Conservation (phyloP, 2,888 invertebrate species). For the Creontiades dilutus region DNA sequence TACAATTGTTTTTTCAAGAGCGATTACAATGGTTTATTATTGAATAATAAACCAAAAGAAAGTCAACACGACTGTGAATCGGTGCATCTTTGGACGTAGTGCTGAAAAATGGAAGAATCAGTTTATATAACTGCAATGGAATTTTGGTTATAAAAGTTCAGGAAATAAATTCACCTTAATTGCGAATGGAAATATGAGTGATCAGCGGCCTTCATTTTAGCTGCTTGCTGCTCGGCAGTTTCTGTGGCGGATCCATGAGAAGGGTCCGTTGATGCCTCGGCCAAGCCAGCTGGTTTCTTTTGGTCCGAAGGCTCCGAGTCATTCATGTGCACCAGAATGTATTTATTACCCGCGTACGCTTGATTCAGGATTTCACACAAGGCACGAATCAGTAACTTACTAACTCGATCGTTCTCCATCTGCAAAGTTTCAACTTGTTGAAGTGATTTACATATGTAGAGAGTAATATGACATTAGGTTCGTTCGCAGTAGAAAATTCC, state of each 20-base stretch:
- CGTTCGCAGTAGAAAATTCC: too few species aligned
- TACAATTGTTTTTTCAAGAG: too few species aligned
- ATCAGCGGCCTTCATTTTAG: conserved; percentile 68
- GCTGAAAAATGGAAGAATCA: too few species aligned
- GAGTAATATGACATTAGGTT: too few species aligned
- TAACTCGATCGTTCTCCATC: conserved; percentile 85
- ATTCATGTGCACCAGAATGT: conserved; percentile 76
- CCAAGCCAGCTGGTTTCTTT: background rate
- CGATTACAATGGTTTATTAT: too few species aligned
- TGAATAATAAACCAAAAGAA: too few species aligned
- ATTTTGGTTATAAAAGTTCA: too few species aligned
- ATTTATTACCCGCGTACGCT: conserved; percentile 78
- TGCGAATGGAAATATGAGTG: conserved; percentile 78
- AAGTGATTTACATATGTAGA: too few species aligned
- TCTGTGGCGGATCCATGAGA: background rate
- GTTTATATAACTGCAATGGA: too few species aligned
- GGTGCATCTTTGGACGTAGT: too few species aligned
- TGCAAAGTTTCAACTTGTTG: conserved; percentile 75
- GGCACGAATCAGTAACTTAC: conserved; percentile 86
- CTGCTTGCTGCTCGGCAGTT: conserved; percentile 34
- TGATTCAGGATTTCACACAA: conserved; percentile 89
- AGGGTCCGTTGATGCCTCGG: background rate
- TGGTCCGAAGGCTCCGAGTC: conserved; percentile 71
- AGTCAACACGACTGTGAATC: too few species aligned
- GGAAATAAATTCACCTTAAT: conserved; percentile 78